Conservation (phyloP, 2,797 vertebrate genomes). For the Falco concolor region DNA sequence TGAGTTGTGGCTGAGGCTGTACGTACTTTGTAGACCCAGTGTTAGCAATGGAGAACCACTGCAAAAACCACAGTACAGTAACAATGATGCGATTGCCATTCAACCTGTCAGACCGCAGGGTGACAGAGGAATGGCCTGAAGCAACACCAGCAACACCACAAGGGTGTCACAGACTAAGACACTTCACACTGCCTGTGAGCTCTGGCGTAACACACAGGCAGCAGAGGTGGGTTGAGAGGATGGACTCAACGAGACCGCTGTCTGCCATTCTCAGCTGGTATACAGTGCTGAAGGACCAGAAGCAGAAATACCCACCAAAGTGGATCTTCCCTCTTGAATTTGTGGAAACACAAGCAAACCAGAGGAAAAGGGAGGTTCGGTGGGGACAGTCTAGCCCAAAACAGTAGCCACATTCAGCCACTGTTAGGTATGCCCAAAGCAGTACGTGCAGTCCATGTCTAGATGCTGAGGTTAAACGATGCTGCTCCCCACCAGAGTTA, state of each 20-base stretch:
- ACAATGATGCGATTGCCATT: background rate
- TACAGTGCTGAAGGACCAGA: background rate
- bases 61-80: background rate
- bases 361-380: background rate
- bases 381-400: background rate
- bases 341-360: background rate
- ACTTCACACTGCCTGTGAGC: background rate
- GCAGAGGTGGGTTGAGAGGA: background rate
- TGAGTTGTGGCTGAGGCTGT: background rate
- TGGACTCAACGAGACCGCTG: background rate
- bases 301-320: background rate
- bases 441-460: accelerated
- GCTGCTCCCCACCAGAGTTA: background rate
- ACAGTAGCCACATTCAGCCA: accelerated
- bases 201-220: background rate
- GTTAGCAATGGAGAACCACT: background rate
- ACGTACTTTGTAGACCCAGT: background rate
- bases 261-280: background rate
- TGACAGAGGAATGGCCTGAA: background rate
- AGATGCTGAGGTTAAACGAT: accelerated
- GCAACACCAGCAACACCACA: background rate
- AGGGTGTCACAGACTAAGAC: background rate
- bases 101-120: background rate
- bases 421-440: background rate
- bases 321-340: accelerated